Base-by-base conservation (phyloP, 2,797 vertebrate genomes). In the Oophaga sylvatica region DNA sequence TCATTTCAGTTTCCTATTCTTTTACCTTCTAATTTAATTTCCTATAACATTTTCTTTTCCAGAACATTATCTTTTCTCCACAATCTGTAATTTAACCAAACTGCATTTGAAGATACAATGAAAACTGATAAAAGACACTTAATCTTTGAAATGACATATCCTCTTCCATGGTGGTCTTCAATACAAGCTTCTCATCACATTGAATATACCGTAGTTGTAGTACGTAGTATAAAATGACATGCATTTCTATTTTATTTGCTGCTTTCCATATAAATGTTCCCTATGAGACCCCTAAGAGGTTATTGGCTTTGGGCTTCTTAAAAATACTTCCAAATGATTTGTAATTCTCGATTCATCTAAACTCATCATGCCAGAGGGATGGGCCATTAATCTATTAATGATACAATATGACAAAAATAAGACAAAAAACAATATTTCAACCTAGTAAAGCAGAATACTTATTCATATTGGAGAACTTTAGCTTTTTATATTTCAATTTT, bases 1-100 rank as follows among this genome's bases (percentile, higher is more conserved):
- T 81, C 41, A 56, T 57, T 56, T 65, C 16, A 62, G 75, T 45
- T 79, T 67, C 2, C 4, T n/a, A 29, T 56, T 17, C 59, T 77
- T 82, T 73, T 22, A 60, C 20, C 20, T 45, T 22, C 53, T 73
- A 48, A 62, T 71, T 79, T 53, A 76, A 76, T 76, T 45, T 53
- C 81, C 31, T 56, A 41, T n/a, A 57, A 57, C 17, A 20, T 35
- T 29, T 20, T 80, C 2, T 12, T 80, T 10, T 35, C 5, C 19
- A 35, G 5, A 16, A 6, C 48, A 16, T 63, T 45, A n/a, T 8
- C 12, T 48, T 63, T 63, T n/a, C 1, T 65, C 22, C 17, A 29
- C 1, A 15, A 15, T 81, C 60, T 65, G 60, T 13, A 41, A 4
- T 45, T 81, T n/a, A 56, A 68, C 15, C 12, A 81, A 48, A 53